Conservation (phyloP, 2,888 invertebrate species). For the Drosophila infuscata region DNA sequence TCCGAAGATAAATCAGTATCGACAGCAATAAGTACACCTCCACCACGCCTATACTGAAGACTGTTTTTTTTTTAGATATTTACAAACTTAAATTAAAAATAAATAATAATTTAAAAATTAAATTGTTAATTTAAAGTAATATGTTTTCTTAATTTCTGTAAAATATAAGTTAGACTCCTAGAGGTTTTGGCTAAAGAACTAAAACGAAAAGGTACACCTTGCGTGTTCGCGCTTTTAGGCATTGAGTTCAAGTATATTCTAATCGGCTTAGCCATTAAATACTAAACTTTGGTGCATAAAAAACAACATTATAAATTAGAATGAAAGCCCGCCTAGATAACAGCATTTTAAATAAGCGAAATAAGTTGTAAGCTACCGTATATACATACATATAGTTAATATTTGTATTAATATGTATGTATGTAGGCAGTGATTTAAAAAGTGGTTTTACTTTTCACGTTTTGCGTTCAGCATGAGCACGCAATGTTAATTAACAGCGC, state of each 20-base stretch:
- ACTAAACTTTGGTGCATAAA: too few relatives aligned
- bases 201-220: too few relatives aligned
- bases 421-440: background rate
- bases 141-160: background rate
- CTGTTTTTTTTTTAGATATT: background rate
- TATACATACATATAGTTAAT: background rate
- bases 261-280: background rate
- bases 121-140: background rate
- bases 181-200: background rate
- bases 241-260: too few relatives aligned
- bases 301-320: too few relatives aligned
- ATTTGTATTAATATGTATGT: too few relatives aligned
- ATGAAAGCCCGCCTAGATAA: background rate
- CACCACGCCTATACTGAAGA: background rate
- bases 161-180: background rate
- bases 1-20: too few relatives aligned
- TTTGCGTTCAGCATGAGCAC: constrained; percentile 10
- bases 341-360: too few relatives aligned
- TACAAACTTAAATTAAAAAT: too few relatives aligned
- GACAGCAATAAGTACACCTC: too few relatives aligned
- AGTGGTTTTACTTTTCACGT: background rate
- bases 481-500: constrained; percentile 54
- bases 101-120: background rate
- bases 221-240: too few relatives aligned
- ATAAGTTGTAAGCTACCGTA: background rate